A percentile compares a stretch with the other conserved stretches of the same genome.
phyloP scores from a whole-genome alignment of 2,113 vertebrate species.

The Carlito syrichta region DNA sequence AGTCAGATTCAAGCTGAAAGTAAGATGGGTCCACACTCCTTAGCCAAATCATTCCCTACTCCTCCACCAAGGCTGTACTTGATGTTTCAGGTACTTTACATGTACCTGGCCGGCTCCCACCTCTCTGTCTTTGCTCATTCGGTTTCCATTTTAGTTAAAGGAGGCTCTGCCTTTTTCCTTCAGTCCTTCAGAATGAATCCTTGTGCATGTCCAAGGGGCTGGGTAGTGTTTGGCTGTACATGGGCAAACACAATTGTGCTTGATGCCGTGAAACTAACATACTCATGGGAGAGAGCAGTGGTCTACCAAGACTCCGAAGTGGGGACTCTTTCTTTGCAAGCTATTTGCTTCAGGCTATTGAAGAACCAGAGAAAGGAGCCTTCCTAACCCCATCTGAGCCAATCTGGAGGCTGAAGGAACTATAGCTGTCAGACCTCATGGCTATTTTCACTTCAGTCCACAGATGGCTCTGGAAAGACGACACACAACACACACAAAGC shows the following conservation, averaged over 20 bases:
- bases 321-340: background rate
- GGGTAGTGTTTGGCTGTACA: no score
- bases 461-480: background rate
- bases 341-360: background rate
- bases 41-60: background rate
- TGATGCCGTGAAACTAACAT: rapidly evolving
- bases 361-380: background rate
- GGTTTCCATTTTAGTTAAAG: no score
- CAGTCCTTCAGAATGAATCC: background rate
- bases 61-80: background rate
- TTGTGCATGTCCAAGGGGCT: rapidly evolving
- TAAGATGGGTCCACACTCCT: rapidly evolving
- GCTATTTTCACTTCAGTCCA: background rate
- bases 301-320: background rate
- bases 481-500: rapidly evolving
- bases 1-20: background rate
- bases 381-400: background rate
- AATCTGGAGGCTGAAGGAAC: background rate
- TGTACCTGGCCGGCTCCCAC: rapidly evolving
- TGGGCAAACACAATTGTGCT: rapidly evolving
- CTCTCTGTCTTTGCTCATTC: background rate
- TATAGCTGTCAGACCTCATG: background rate
- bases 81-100: rapidly evolving
- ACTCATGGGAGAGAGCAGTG: background rate
- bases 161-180: background rate